Conservation (phyloP, 2,797 vertebrate species). For the Brotula barbata region DNA sequence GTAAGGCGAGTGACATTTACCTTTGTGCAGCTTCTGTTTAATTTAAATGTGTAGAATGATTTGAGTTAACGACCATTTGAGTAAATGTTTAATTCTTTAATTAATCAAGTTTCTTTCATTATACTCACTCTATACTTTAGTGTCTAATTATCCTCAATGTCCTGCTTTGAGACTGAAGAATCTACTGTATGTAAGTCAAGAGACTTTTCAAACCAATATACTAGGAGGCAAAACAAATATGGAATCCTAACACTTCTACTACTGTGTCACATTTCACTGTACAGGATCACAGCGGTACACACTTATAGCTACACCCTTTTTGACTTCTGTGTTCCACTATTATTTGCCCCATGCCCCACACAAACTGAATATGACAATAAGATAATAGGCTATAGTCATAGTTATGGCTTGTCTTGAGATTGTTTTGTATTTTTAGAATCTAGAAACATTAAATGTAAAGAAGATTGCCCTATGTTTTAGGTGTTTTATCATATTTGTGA, state of each 20-base stretch:
- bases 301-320: constrained; percentile 19
- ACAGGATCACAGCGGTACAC: constrained; percentile 49
- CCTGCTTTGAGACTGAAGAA: constrained; percentile 25
- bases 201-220: constrained; percentile 33
- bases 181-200: constrained; percentile 40
- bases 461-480: no score
- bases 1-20: constrained; percentile 36
- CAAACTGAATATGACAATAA: no score
- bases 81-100: no score
- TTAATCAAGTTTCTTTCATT: no score
- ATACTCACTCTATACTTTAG: constrained; percentile 3
- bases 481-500: neutral
- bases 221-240: constrained; percentile 19
- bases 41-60: constrained; percentile 25
- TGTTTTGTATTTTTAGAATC: no score
- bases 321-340: constrained; percentile 44
- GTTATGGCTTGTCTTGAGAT: no score
- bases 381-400: no score
- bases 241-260: constrained; percentile 17
- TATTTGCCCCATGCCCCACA: neutral
- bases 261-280: constrained; percentile 53
- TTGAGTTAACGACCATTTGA: constrained; percentile 37
- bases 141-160: constrained; percentile 7
- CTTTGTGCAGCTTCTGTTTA: constrained; percentile 16
- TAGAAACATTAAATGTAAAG: no score